Conservation (phyloP, 2,797 vertebrate genomes). For the Sarcoramphus papa region DNA sequence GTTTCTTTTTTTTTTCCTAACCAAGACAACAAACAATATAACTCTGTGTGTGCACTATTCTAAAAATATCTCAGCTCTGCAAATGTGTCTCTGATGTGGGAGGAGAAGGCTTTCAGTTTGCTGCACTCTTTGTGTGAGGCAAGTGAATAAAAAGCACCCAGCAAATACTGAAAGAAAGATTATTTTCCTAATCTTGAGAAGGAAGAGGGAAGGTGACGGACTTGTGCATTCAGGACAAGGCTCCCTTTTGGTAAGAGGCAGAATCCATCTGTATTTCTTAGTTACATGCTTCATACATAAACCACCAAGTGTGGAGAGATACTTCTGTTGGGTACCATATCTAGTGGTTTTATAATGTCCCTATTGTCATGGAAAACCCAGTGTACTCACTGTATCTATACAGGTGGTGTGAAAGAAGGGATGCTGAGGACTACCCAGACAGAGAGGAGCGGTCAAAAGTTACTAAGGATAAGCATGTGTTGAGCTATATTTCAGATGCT, state of each 20-base stretch:
- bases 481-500: background rate
- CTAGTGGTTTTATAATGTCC: background rate
- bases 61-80: slow-evolving; percentile 67
- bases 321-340: background rate
- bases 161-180: slow-evolving; percentile 37
- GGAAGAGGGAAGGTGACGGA: background rate
- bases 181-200: background rate
- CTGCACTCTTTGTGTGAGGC: slow-evolving; percentile 48
- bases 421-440: background rate
- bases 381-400: background rate
- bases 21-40: slow-evolving; percentile 67
- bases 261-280: background rate
- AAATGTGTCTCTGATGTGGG: slow-evolving; percentile 58
- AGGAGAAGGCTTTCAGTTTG: slow-evolving; percentile 57
- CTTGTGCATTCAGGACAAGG: background rate
- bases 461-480: background rate
- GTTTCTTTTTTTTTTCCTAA: slow-evolving; percentile 10
- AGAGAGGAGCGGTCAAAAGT: background rate
- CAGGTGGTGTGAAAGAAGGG: background rate
- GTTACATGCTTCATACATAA: background rate
- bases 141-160: slow-evolving; percentile 39
- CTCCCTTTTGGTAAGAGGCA: background rate
- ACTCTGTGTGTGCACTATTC: slow-evolving; percentile 53
- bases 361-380: background rate
- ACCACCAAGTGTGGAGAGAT: background rate